phyloP scores from a whole-genome alignment of 2,797 vertebrate species.

The Anguilla pacifica region DNA sequence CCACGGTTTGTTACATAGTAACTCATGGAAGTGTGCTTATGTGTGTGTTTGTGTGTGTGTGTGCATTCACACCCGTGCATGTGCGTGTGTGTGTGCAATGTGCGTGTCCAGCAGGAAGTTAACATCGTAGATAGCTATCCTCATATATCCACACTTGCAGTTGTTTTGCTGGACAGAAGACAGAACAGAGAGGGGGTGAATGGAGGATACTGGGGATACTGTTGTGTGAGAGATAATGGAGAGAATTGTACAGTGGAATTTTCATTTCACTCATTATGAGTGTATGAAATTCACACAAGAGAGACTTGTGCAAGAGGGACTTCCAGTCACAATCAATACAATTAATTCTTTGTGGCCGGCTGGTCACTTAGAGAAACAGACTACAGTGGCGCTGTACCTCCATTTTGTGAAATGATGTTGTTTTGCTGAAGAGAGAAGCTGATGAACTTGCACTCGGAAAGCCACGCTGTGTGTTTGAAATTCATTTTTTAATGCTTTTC shows the following conservation, averaged over 20 bases:
- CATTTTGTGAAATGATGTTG: neutral
- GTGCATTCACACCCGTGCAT: too few species aligned
- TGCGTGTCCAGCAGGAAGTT: neutral
- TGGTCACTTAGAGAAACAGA: neutral
- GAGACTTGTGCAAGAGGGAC: neutral
- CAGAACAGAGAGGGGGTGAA: neutral
- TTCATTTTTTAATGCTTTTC: neutral
- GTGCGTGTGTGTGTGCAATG: neutral
- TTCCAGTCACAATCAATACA: neutral
- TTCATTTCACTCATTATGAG: neutral
- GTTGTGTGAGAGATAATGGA: neutral
- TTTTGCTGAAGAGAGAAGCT: neutral
- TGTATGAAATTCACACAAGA: conserved; percentile 1
- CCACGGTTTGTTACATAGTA: too few species aligned
- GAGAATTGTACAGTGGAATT: neutral
- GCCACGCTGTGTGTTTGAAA: neutral
- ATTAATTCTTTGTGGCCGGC: neutral
- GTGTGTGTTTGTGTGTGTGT: neutral
- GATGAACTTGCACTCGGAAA: neutral
- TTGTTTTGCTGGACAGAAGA: neutral
- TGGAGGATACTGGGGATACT: neutral
- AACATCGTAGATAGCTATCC: too few species aligned
- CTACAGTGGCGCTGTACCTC: neutral
- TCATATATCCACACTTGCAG: neutral
- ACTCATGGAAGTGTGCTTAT: too few species aligned